Base-by-base conservation (phyloP, 92 coral and sea anemone species). In the Meandrina meandrites region DNA sequence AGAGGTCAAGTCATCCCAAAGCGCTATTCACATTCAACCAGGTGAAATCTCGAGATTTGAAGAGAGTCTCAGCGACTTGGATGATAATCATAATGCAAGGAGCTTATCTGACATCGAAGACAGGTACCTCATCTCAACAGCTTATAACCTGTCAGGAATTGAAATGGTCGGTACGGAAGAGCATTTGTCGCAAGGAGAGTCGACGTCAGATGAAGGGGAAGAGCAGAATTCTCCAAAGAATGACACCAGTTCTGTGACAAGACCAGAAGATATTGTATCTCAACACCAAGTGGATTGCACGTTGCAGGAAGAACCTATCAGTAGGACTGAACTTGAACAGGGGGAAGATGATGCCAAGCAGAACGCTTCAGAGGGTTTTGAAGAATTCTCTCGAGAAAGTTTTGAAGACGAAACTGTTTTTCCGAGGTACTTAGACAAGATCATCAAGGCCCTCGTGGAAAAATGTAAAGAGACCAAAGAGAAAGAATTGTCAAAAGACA, bases 381-480 rank as follows among this genome's bases (percentile, higher is more conserved):
- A 68, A 17, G 79, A 79, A 32, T 87, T 86, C 13, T 85, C 9
- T 42, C 77, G 85, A 21, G 94, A 90, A 28, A 71, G 11, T 32
- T 66, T 86, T 77, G 93, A 92, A 24, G 93, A 92, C 75, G 91
- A 78, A 58, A 67, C 93, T 15, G 98, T 90, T 11, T 88, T 87
- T 16, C 94, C 93, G 24, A 60, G 77, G 34, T 75, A 88, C 83
- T 82, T 94, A 40, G 98, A 94, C 72, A 81, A 75, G 67, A 94
- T 94, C 62, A 81, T 87, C 62, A 15, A 50, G 37, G 87, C 87
- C 4, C 78, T 79, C 17, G 75, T 70, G 17, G 76, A 86, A 77
- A 68, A 71, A 48, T 80, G 91, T 68, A 74, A 57, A 42, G 88
- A 84, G 66, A 92, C 81, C 16, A 90, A 78, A 72, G 57, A 10